phyloP scores from a whole-genome alignment of 1,140 invertebrate species.

The Sarcophaga peregrina region DNA sequence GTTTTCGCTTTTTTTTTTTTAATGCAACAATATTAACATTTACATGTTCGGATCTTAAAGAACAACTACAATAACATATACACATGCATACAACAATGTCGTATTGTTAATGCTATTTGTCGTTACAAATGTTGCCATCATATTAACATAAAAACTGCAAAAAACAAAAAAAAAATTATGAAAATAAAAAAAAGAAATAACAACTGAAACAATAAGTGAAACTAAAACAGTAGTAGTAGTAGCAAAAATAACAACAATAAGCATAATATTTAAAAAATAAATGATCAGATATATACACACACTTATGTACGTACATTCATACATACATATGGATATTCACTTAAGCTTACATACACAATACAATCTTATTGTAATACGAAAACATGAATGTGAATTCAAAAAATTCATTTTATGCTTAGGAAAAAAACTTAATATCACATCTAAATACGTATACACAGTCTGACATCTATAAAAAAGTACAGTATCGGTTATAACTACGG shows the following conservation, averaged over 20 bases:
- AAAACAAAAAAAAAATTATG: background rate
- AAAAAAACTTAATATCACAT: background rate
- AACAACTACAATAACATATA: background rate
- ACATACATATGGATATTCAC: too few relatives aligned
- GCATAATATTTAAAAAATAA: background rate
- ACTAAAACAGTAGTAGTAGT: background rate
- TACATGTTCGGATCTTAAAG: background rate
- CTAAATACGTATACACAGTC: too few relatives aligned
- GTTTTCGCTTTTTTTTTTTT: too few relatives aligned
- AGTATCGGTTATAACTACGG: too few relatives aligned
- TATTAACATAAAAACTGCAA: conserved; percentile 28
- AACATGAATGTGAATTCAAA: conserved; percentile 11
- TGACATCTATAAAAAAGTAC: too few relatives aligned
- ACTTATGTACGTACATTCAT: too few relatives aligned
- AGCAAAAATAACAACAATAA: conserved; percentile 28
- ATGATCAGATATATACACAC: background rate
- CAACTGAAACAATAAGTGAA: conserved; percentile 1
- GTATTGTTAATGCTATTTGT: conserved; percentile 34
- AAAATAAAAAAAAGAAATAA: background rate
- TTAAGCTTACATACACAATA: too few relatives aligned
- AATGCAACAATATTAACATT: conserved; percentile 11
- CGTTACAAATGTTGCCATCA: conserved; percentile 40
- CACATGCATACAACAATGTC: conserved; percentile 19
- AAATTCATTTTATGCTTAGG: conserved; percentile 3
- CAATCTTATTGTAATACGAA: background rate